Base-by-base conservation (phyloP, 1,140 invertebrate genomes). In the Zaprionus camerounensis region DNA sequence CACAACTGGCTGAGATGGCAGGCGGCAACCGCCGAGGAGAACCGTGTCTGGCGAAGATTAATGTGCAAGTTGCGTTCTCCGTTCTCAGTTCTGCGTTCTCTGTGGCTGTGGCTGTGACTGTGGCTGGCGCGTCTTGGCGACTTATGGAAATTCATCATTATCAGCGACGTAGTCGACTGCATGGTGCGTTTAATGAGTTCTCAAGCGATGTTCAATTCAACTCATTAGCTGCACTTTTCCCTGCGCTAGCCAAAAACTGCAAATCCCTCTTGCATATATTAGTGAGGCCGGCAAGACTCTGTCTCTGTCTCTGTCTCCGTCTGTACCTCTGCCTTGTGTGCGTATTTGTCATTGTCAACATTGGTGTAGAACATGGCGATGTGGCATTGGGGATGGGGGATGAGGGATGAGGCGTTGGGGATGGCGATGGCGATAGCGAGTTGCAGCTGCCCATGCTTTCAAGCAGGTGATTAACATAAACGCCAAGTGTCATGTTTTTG, bases 301-400 rank as follows among this genome's bases (percentile, higher is more conserved):
- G 64, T 22, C 63, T 55, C 28, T 41, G 56, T 26, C 77, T 44
- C 26, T 17, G 58, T 6, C 13, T 70, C 6, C 6, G 26, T 26
- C 28, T 31, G 28, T 31, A 7, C 1, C 28, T 31, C 28, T 31
- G 28, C 26, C 24, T 80, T 74, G 85, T 84, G 79, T 88, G 86
- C 80, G 78, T 92, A 92, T 92, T 92, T 92, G 91, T 92, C 91
- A 92, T 92, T 92, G 91, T 92, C 91, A 92, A 91, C 88, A 92
- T 92, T 76, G 77, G 79, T 92, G 85, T 90, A 91, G 72, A 80
- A 90, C 85, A 87, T 76, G 71, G 72, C 78, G 56, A 76, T 46
- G 63, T 53, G 57, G 26, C 20, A 56, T 49, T 78, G 61, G 62
- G 22, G 55, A 28, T 38, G 51, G 51, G 6, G 6, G 41, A 46